These are phyloP conservation scores for Barypeithes pellucidus DNA, from an alignment of 2,888 invertebrate genomes.

Conservation along the genomic window DNA sequence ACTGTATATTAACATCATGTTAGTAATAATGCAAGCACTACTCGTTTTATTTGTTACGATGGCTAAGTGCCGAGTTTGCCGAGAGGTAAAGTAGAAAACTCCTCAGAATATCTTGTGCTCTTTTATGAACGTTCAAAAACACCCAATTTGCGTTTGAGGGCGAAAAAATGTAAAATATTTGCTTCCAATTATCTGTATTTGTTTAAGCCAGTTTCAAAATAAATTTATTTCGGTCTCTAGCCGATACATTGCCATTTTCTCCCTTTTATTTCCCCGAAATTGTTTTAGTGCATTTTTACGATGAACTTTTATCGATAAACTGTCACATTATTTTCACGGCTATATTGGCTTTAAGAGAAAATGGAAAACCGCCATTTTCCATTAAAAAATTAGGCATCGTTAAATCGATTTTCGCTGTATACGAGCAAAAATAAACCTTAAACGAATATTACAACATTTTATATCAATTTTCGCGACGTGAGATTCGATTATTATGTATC, in stretches of 20 bases:
- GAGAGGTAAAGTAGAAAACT: no score
- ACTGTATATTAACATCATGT: no score
- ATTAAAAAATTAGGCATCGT: background rate
- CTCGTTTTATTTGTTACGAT: no score
- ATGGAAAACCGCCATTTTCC: background rate
- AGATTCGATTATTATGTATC: background rate
- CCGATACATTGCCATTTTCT: background rate
- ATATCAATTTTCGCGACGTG: constrained; percentile 1
- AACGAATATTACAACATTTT: background rate
- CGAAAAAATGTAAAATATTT: no score
- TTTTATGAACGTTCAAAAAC: no score
- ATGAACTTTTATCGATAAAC: background rate
- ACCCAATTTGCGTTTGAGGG: no score
- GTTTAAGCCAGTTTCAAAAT: no score
- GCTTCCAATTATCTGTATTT: no score
- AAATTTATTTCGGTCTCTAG: no score
- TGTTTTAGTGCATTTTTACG: background rate
- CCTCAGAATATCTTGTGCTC: no score
- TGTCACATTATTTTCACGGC: constrained; percentile 5
- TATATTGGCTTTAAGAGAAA: background rate
- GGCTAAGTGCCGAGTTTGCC: no score
- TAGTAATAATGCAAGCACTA: no score
- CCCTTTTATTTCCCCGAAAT: background rate
- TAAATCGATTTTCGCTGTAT: constrained; percentile 7
- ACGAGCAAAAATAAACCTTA: background rate